phyloP scores from a whole-genome alignment of 2,888 invertebrate genomes.

The Alitta virens region DNA sequence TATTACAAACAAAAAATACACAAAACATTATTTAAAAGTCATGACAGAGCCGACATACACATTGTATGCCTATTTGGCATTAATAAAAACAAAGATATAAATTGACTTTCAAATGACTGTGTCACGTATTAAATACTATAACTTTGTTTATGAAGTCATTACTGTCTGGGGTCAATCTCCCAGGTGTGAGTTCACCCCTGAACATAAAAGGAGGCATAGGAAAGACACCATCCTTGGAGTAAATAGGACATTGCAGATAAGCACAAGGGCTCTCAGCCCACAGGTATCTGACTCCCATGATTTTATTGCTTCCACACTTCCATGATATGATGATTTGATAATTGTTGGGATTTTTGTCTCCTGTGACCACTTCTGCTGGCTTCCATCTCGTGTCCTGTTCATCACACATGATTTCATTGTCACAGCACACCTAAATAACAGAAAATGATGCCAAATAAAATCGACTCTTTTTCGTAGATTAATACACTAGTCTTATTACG shows the following conservation, averaged over 20 bases:
- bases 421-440: neutral
- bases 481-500: no score
- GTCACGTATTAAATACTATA: no score
- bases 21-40: no score
- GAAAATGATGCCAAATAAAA: neutral
- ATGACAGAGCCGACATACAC: no score
- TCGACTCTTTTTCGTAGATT: no score
- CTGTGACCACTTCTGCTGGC: neutral
- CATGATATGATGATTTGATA: neutral
- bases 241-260: neutral
- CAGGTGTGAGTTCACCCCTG: neutral
- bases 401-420: neutral
- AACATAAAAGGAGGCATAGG: neutral
- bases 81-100: no score
- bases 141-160: no score
- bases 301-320: neutral
- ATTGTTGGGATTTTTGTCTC: neutral
- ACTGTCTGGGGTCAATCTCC: no score
- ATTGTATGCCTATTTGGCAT: no score
- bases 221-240: neutral
- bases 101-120: no score
- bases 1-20: no score
- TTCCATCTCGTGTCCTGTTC: neutral
- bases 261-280: neutral
- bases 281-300: neutral